These are phyloP conservation scores for Cephus pygmeus DNA, from an alignment of 2,888 invertebrate species.

Conservation along the genomic window DNA sequence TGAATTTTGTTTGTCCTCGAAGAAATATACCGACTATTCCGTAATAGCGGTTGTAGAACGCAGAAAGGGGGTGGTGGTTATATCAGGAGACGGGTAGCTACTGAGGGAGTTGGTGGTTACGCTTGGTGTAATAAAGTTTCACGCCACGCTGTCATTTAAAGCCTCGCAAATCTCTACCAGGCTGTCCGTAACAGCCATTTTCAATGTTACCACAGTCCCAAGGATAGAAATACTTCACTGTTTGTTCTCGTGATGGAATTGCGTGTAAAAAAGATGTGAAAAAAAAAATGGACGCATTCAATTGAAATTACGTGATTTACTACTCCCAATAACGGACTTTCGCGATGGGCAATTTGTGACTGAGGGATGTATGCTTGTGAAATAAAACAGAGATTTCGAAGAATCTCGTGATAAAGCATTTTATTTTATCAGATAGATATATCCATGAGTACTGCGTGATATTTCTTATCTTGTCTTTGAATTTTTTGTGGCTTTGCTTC, in stretches of 20 bases:
- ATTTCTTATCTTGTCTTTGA: no score
- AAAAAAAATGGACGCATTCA: no score
- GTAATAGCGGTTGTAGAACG: conserved; percentile 7
- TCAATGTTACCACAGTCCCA: background rate
- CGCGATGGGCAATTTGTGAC: no score
- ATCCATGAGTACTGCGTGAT: background rate
- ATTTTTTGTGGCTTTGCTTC: no score
- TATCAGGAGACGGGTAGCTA: no score
- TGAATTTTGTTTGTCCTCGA: conserved; percentile 34
- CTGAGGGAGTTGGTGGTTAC: conserved; percentile 15
- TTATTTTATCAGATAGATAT: background rate
- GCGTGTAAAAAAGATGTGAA: background rate
- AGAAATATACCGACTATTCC: conserved; percentile 36
- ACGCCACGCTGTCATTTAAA: conserved; percentile 43
- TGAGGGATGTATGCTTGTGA: no score
- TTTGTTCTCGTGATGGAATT: background rate
- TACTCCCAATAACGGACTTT: no score
- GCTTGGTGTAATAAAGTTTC: conserved; percentile 39
- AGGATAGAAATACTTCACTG: background rate
- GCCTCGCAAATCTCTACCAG: conserved; percentile 42
- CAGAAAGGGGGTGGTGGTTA: conserved; percentile 4
- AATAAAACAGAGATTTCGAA: no score
- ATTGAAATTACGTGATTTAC: no score
- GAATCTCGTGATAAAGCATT: background rate
- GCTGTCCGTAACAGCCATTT: conserved; percentile 22